Percentiles rank a stretch among this genome's conserved stretches.
Evolutionary conservation across 23 tunicate species (phyloP).

Genomic region (Phallusia fumigata): DNA sequence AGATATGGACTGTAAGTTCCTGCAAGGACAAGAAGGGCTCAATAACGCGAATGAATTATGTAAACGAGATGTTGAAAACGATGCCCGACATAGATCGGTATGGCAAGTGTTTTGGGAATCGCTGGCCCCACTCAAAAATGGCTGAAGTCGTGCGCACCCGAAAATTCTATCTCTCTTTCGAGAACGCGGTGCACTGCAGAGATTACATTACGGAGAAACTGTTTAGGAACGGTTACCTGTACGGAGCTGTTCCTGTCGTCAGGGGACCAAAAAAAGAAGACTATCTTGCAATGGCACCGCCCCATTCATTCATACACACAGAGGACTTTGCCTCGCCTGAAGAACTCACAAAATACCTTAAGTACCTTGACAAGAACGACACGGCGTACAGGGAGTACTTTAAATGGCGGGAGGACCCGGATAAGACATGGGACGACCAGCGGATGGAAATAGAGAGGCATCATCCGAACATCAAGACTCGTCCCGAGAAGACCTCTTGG

Average conservation of each 20-base stretch:
- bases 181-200: slow-evolving; percentile 12
- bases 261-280: slow-evolving; percentile 5
- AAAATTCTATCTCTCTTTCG: slow-evolving; percentile 9
- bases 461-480: neutral
- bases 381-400: slow-evolving; percentile 20
- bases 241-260: slow-evolving; percentile 8
- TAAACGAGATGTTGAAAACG: neutral
- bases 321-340: slow-evolving; percentile 6
- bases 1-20: slow-evolving; percentile 6
- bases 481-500: neutral
- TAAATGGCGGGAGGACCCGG: slow-evolving; percentile 1
- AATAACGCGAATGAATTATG: neutral
- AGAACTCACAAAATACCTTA: slow-evolving; percentile 6
- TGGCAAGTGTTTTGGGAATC: slow-evolving; percentile 4
- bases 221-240: neutral
- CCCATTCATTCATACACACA: neutral
- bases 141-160: neutral
- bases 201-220: slow-evolving; percentile 20
- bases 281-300: neutral
- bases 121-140: neutral
- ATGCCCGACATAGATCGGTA: neutral
- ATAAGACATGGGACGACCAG: neutral
- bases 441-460: neutral
- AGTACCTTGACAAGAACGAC: slow-evolving; percentile 13
- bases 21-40: slow-evolving; percentile 15